Evolutionary conservation across 2,888 invertebrate genomes (phyloP).

Genomic region (Bimastos eiseni): DNA sequence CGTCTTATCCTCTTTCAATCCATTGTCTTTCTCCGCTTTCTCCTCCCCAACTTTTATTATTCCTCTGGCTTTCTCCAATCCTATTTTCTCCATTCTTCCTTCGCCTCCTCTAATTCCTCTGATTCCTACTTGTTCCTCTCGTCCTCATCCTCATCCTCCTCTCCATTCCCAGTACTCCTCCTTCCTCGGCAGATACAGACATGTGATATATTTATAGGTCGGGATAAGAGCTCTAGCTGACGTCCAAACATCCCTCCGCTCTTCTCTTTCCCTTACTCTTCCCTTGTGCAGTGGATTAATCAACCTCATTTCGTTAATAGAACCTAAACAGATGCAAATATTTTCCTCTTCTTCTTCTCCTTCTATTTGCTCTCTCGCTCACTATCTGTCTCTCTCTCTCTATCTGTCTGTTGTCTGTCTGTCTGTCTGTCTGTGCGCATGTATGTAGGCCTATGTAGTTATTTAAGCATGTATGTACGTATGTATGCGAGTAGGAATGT

Average conservation of each 20-base stretch:
- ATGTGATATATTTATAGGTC: background rate
- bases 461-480: too few relatives aligned
- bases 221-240: background rate
- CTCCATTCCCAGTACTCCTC: background rate
- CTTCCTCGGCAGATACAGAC: background rate
- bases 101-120: background rate
- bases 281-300: background rate
- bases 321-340: background rate
- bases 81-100: background rate
- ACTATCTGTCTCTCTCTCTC: too few relatives aligned
- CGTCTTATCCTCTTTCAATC: background rate
- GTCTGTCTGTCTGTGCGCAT: too few relatives aligned
- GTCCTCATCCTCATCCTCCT: background rate
- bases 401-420: too few relatives aligned
- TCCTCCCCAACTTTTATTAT: background rate
- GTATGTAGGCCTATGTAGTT: too few relatives aligned
- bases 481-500: too few relatives aligned
- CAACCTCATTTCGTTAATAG: conserved; percentile 5
- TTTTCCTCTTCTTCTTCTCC: background rate
- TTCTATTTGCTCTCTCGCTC: too few relatives aligned
- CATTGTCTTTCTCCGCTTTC: background rate
- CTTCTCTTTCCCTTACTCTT: background rate
- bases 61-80: background rate
- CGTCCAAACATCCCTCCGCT: background rate
- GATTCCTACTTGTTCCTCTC: background rate